Conservation (phyloP, 2,113 vertebrate genomes). For the Talpa occidentalis region DNA sequence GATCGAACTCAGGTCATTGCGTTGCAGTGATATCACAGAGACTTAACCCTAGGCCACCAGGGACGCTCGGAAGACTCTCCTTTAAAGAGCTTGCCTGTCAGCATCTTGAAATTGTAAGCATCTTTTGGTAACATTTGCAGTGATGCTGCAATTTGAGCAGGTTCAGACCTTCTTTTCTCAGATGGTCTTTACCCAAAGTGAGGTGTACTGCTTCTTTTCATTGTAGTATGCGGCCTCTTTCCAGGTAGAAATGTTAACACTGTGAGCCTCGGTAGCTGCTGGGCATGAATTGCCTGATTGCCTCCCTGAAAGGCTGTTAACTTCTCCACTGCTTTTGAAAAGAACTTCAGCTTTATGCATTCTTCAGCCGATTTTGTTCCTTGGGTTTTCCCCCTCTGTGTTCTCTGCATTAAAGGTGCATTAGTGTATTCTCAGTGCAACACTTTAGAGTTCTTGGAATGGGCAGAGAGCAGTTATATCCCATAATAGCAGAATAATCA, state of each 20-base stretch:
- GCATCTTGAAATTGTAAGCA: neutral
- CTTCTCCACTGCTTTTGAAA: constrained; percentile 56
- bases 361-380: constrained; percentile 28
- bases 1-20: no score
- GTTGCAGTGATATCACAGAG: no score
- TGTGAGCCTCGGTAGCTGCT: neutral
- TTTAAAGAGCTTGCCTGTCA: neutral
- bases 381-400: rapidly evolving
- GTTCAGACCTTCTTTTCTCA: neutral
- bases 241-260: neutral
- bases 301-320: constrained; percentile 64
- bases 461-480: constrained; percentile 13
- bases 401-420: constrained; percentile 59
- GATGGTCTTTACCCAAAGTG: neutral
- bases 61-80: neutral
- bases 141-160: rapidly evolving
- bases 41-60: no score
- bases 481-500: constrained; percentile 46
- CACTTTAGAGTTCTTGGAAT: constrained; percentile 58
- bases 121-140: neutral
- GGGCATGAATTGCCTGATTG: neutral
- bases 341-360: constrained; percentile 58
- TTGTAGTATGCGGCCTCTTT: neutral
- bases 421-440: constrained; percentile 47
- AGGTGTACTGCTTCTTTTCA: neutral